Evolutionary conservation across 1,140 invertebrate species (phyloP), one percentile per base, ranked within the genome.

Genomic region (Apis laboriosa): DNA sequence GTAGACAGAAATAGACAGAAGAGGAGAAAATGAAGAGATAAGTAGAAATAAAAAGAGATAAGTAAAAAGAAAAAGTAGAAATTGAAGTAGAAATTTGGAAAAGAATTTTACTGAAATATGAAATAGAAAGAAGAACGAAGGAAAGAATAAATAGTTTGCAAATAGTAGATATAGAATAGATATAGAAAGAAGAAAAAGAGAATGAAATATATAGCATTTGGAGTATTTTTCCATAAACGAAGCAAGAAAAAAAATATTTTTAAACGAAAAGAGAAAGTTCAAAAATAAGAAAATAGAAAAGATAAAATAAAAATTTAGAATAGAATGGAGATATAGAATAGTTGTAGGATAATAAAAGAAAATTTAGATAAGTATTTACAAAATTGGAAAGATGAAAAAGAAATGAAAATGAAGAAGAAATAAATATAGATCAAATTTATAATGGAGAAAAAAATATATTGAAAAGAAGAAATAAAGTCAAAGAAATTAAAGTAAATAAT

Each of bases 321-420:
- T 74, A 67, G 49, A 78, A 21, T 73, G 24, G 21, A 70, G 28
- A 78, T 51, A 83, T 28, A 17, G 9, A 43, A 64, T 64, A 34
- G 15, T 17, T 0, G 12, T 9, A 64, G 13, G 13, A 43, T 17
- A 43, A 19, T 34, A 34, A 60, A 1, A 21, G 28, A 73, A n/a
- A 67, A 49, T 80, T 21, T 74, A 19, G 51, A 79, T 34, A 34
- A 34, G n/a, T 74, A 80, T 73, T 71, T 70, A 73, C 74, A 75
- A 75, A 71, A 70, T 67, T 53, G 70, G 63, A 71, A 43, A 84
- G 15, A 68, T 68, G n/a, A 67, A 28, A 60, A 77, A 81, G n/a
- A 63, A 34, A 21, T 19, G 4, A 56, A 21, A 13, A 28, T 7
- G 21, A 34, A 49, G 8, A 63, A 21, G 7, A 63, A 13, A 43